Conservation (phyloP, 2,888 invertebrate genomes). For the Gnatocerus cornutus region DNA sequence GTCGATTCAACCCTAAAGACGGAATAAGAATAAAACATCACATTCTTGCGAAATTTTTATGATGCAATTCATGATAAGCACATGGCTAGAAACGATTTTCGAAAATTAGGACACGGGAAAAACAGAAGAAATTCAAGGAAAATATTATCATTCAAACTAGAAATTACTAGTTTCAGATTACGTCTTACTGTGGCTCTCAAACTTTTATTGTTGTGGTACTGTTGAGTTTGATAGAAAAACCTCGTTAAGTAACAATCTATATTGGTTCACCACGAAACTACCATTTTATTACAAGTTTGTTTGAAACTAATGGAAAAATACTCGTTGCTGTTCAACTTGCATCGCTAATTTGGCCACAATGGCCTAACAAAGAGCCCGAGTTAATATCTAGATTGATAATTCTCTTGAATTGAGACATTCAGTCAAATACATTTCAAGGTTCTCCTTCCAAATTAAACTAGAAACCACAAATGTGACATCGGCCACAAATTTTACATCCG, state of each 20-base stretch:
- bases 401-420: constrained; percentile 6
- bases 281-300: no score
- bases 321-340: no score
- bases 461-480: constrained; percentile 8
- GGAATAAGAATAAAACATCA: background rate
- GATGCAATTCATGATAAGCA: background rate
- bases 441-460: background rate
- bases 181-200: constrained; percentile 42
- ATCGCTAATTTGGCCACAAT: no score
- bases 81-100: constrained; percentile 9
- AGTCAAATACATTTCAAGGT: background rate
- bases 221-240: background rate
- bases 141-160: constrained; percentile 27
- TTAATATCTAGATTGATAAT: constrained; percentile 23
- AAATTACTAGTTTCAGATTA: constrained; percentile 35
- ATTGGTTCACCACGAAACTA: no score
- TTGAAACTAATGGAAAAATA: no score
- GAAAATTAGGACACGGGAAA: constrained; percentile 18
- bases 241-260: no score
- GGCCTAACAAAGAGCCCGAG: background rate
- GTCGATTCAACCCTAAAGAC: constrained; percentile 1
- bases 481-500: constrained; percentile 37
- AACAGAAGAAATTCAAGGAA: constrained; percentile 22
- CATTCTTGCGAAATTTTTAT: background rate
- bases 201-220: constrained; percentile 2